Percentiles rank a stretch among this genome's conserved stretches.
phyloP scores from a whole-genome alignment of 2,797 vertebrate genomes.

The Syngnathus rostellatus region DNA sequence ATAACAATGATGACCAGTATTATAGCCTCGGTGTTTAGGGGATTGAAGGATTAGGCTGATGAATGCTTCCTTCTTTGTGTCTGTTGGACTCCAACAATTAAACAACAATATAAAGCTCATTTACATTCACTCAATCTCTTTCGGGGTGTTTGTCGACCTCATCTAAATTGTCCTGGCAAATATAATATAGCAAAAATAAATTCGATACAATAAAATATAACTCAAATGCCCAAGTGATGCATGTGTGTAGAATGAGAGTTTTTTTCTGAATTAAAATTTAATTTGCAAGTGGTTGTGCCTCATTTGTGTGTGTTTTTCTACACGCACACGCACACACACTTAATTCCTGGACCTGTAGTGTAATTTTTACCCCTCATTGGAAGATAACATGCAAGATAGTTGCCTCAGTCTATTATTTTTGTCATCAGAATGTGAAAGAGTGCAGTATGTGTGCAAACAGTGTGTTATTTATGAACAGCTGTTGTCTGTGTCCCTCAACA shows the following conservation, averaged over 20 bases:
- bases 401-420: neutral
- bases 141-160: neutral
- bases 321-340: too few species aligned
- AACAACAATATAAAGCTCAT: conserved; percentile 1
- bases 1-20: conserved; percentile 5
- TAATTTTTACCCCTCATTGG: neutral
- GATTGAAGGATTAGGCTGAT: conserved; percentile 7
- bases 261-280: too few species aligned
- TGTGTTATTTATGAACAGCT: neutral
- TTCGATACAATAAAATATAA: too few species aligned
- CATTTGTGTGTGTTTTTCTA: too few species aligned
- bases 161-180: neutral
- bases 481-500: neutral
- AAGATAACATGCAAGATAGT: neutral
- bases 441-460: neutral
- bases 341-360: too few species aligned
- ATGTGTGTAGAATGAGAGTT: too few species aligned
- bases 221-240: too few species aligned
- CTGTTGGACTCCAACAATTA: neutral
- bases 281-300: too few species aligned
- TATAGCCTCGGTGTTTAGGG: neutral
- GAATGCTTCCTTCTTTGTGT: neutral
- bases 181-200: too few species aligned
- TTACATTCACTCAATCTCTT: neutral
- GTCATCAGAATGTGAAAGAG: neutral